Percentiles rank a stretch among this genome's conserved stretches.
phyloP scores from a whole-genome alignment of 2,888 invertebrate species.

The Platycheirus albimanus region DNA sequence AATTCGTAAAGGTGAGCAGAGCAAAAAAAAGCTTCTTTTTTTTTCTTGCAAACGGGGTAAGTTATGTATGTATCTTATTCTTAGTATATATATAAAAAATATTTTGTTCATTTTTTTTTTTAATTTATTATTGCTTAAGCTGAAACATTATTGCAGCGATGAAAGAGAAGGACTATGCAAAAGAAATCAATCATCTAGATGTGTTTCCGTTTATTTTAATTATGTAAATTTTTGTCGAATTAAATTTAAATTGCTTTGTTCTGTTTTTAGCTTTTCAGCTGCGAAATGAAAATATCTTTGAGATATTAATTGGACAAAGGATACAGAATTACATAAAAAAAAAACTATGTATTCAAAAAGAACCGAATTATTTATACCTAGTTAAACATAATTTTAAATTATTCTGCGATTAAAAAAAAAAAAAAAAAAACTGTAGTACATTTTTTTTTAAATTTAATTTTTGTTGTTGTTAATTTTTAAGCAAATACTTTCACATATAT shows the following conservation, averaged over 20 bases:
- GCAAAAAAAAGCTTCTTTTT: slow-evolving; percentile 21
- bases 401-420: slow-evolving; percentile 66
- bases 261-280: slow-evolving; percentile 70
- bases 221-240: slow-evolving; percentile 15
- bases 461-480: slow-evolving; percentile 65
- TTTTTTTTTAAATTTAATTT: slow-evolving; percentile 57
- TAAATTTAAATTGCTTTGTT: slow-evolving; percentile 58
- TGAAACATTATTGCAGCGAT: slow-evolving; percentile 37
- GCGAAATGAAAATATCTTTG: slow-evolving; percentile 14
- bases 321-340: slow-evolving; percentile 4
- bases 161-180: slow-evolving; percentile 33
- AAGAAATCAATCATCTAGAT: slow-evolving; percentile 56
- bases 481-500: slow-evolving; percentile 6
- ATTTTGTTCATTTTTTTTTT: slow-evolving; percentile 16
- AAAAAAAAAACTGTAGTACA: not conserved
- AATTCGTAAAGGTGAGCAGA: slow-evolving; percentile 16
- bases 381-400: slow-evolving; percentile 39
- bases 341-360: no score
- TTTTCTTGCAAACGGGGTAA: slow-evolving; percentile 49
- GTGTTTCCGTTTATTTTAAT: slow-evolving; percentile 36
- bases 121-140: slow-evolving; percentile 41
- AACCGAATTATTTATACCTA: no score
- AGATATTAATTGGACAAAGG: slow-evolving; percentile 14
- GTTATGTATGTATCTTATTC: slow-evolving; percentile 27
- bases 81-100: slow-evolving; percentile 29